Percentiles rank a stretch among this genome's conserved stretches.
phyloP scores from a whole-genome alignment of 2,797 vertebrate species.

The Emys orbicularis region DNA sequence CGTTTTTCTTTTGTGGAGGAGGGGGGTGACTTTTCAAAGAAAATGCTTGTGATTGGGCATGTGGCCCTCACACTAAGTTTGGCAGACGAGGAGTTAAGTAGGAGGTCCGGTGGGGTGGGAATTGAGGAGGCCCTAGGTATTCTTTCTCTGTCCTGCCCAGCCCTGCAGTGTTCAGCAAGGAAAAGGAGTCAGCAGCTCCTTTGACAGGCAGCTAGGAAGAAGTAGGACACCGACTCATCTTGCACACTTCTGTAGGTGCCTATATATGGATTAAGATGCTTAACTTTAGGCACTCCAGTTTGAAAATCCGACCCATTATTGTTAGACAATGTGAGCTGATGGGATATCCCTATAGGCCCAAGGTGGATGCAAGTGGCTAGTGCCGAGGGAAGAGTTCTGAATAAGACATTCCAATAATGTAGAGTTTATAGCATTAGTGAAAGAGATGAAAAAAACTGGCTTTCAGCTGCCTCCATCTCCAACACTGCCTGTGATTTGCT shows the following conservation, averaged over 20 bases:
- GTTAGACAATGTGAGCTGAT: not conserved
- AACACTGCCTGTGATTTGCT: not conserved
- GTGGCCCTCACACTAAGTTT: not conserved
- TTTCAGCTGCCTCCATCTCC: not conserved
- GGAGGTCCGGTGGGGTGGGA: not conserved
- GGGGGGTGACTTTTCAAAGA: not conserved
- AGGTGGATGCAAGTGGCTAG: not conserved
- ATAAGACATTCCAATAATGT: not conserved
- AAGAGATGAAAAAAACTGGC: not conserved
- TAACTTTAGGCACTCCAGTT: not conserved
- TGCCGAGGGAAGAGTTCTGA: not conserved
- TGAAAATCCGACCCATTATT: not conserved
- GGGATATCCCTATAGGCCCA: not conserved
- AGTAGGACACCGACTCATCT: not conserved
- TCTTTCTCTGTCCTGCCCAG: not conserved
- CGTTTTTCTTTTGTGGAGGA: not conserved
- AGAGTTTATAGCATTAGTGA: accelerated
- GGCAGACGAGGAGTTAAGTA: not conserved
- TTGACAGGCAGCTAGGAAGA: not conserved
- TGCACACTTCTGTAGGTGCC: not conserved
- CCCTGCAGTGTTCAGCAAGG: not conserved
- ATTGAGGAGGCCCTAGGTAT: not conserved
- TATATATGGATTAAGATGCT: not conserved
- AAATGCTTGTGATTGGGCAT: not conserved
- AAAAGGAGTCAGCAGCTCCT: not conserved